These are phyloP conservation scores for Cyanoderma ruficeps DNA, from an alignment of 2,113 vertebrate genomes.

Conservation along the genomic window DNA sequence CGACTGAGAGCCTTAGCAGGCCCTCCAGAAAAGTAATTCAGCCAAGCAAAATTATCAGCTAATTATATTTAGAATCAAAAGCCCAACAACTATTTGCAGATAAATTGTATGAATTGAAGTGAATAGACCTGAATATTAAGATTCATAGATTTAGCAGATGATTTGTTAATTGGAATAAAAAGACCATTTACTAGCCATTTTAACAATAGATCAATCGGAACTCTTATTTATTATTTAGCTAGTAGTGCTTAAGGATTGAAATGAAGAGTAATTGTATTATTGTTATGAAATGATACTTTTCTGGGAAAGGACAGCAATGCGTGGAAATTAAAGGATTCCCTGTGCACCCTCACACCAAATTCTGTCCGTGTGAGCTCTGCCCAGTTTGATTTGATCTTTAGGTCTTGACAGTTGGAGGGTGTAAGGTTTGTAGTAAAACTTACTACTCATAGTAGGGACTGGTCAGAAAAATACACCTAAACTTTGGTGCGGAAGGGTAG, in stretches of 20 bases:
- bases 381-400: background rate
- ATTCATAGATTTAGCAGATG: conserved; percentile 99
- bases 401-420: background rate
- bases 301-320: background rate
- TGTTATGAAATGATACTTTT: conserved; percentile 48
- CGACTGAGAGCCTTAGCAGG: conserved; percentile 84
- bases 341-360: background rate
- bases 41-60: conserved; percentile 88
- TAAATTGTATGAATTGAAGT: conserved; percentile 98
- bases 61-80: conserved; percentile 94
- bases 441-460: background rate
- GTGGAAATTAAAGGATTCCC: background rate
- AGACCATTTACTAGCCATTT: conserved; percentile 97
- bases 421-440: background rate
- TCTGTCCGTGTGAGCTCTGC: background rate
- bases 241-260: conserved; percentile 70
- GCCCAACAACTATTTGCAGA: conserved; percentile 94
- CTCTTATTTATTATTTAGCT: conserved; percentile 93
- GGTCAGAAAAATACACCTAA: background rate
- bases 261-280: conserved; percentile 71
- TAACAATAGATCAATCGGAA: conserved; percentile 97
- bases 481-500: background rate
- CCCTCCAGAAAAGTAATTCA: conserved; percentile 89
- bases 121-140: conserved; percentile 99
- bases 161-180: conserved; percentile 99